phyloP scores from a whole-genome alignment of 2,113 vertebrate genomes.

The Burhinus bistriatus region DNA sequence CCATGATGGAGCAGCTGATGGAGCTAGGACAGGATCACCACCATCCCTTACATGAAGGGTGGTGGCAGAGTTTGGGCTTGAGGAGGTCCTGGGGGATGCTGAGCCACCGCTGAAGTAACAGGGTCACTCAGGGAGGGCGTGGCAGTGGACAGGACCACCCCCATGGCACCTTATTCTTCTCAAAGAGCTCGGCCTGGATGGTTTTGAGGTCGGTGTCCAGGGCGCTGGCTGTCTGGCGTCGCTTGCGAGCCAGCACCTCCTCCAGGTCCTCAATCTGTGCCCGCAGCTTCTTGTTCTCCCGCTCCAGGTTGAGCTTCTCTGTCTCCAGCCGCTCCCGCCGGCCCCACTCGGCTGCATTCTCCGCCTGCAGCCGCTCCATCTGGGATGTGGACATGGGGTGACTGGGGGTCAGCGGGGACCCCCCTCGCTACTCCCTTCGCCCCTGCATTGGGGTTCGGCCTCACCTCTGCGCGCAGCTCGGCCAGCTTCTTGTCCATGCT shows the following conservation, averaged over 20 bases:
- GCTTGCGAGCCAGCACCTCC: conserved; percentile 88
- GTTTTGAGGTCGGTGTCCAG: conserved; percentile 92
- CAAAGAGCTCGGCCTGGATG: conserved; percentile 91
- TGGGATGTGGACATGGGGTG: neutral
- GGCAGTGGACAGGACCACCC: neutral
- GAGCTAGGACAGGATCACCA: neutral
- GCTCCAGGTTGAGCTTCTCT: conserved; percentile 91
- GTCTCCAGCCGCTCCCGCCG: conserved; percentile 93
- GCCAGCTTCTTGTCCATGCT: conserved; percentile 98
- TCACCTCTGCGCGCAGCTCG: conserved; percentile 91
- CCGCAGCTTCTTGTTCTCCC: conserved; percentile 96
- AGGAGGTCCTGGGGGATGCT: neutral
- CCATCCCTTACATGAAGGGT: neutral
- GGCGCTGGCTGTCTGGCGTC: conserved; percentile 86
- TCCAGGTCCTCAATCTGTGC: conserved; percentile 92
- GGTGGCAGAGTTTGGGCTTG: neutral
- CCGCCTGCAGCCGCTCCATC: conserved; percentile 96
- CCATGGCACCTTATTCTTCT: conserved; percentile 90
- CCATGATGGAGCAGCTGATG: neutral
- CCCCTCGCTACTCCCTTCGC: accelerated
- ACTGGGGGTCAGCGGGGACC: neutral
- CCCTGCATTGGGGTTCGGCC: accelerated
- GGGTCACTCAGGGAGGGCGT: neutral
- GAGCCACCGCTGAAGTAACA: neutral
- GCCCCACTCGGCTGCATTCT: conserved; percentile 95